Base-by-base conservation (phyloP, 1,140 invertebrate genomes). In the Ips typographus region DNA sequence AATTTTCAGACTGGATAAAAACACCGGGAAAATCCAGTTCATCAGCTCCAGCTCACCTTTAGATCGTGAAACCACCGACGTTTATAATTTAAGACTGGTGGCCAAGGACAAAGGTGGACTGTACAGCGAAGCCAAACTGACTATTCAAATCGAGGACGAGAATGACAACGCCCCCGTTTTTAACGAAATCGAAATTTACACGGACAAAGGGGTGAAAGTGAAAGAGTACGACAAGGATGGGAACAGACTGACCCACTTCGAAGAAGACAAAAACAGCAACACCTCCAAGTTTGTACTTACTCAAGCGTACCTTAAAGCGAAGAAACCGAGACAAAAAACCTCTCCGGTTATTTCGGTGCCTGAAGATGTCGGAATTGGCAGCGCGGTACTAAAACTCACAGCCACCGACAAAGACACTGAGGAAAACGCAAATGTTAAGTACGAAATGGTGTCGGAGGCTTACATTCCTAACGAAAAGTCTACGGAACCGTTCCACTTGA, bases 111-210 rank as follows among this genome's bases (percentile, higher is more conserved):
- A 82, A 64, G 90, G 90, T 1, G 90, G 91, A 64, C 76, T 93
- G 6, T 87, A 84, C n/a, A 88, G 88, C 2, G 87, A 90, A 78
- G 87, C 88, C 0, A 85, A 87, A 71, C 74, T 96, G 2, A 88
- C 82, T 0, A 86, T 96, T 57, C 83, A 81, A 1, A 81, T 96
- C 7, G 82, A 87, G 3, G 94, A 96, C 80, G 87, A 89, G 68
- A 96, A 96, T 77, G 94, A 96, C 78, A 94, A 95, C 81, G 73
- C 84, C 0, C 94, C 94, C 0, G 83, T 85, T 56, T 90, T 88
- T 71, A 84, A 84, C 67, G 86, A 89, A 73, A 86, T 90, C 75
- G 84, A 86, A 36, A 84, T 90, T 49, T 86, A 86, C 2, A 81
- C 88, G 4, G 85, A 88, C 63, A 85, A 88, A 75, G 88, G 84